Base-by-base conservation (phyloP, 35 echinoderm and acorn worm species). In the Apostichopus californicus region DNA sequence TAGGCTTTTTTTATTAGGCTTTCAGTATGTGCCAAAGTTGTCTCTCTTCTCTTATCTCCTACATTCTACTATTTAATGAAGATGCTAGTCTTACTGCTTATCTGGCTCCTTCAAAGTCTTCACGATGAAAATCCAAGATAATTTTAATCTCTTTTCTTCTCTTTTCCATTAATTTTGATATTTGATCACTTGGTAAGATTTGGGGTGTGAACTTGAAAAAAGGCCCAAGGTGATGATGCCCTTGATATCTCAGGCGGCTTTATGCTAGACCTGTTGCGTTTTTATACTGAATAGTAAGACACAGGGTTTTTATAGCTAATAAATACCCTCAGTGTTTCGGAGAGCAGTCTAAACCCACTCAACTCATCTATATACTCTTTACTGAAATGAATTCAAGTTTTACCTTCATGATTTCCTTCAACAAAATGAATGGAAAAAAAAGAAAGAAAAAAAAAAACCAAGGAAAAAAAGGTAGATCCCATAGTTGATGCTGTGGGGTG, bases 401-500 rank as follows among this genome's bases (percentile, higher is more conserved):
- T 75, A 18, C 71, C 7, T 75, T 75, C n/a, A 14, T 68, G 11
- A 68, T 68, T 68, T 18, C 63, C 64, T 68, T 4, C 64, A 11
- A 68, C 34, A 68, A 68, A 68, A 68, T 75, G 71, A 18, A 22
- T 18, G 4, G 17, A 75, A 75, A 75, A 75, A 75, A 75, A 75
- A 7, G 5, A 22, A 22, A 75, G n/a, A 75, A 20, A 6, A 22
- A 75, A 75, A 75, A 75, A 22, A 22, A n/a, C 1, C 0, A 75
- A 75, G 7, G 20, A 73, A 73, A 73, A 73, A 73, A 6, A 18
- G 71, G 11, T 14, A n/a, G n/a, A 18, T n/a, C n/a, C 13, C 71
- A 75, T 75, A 20, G 71, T 20, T 21, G 54, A 55, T 85, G 81
- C 81, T 85, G 55, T 58, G 81, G 81, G 81, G 81, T 85, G 57